A percentile compares a stretch with the other conserved stretches of the same genome.
These are phyloP conservation scores for Eupeodes corollae DNA, from an alignment of 1,140 invertebrate genomes.

Conservation along the genomic window DNA sequence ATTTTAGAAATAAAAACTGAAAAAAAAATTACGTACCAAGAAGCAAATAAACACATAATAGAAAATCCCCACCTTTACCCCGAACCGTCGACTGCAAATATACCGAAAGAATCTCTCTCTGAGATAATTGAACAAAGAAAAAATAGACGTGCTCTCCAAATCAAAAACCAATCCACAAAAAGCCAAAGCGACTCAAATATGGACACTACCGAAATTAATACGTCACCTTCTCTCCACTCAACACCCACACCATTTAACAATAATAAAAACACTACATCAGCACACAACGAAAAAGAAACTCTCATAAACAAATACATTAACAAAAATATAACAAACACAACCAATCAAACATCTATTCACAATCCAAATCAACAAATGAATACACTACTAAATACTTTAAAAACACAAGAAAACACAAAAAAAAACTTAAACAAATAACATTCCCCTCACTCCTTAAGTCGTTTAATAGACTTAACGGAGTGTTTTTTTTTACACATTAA, in stretches of 20 bases:
- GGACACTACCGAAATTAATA: no score
- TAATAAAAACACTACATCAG: no score
- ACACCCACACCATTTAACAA: no score
- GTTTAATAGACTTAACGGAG: no score
- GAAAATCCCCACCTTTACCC: neutral
- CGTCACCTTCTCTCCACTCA: no score
- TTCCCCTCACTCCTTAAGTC: neutral
- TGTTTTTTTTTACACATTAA: neutral
- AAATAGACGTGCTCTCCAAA: neutral
- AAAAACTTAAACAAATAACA: neutral
- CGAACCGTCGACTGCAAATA: neutral
- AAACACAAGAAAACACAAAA: no score
- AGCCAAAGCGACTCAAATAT: no score
- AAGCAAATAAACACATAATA: neutral
- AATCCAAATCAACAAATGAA: neutral
- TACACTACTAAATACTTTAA: neutral
- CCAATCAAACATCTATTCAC: neutral
- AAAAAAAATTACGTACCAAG: neutral
- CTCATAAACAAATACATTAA: no score
- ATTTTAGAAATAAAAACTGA: slow-evolving; percentile 1
- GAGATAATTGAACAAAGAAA: neutral
- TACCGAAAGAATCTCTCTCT: neutral
- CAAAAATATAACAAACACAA: neutral
- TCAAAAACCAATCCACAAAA: no score
- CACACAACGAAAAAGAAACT: no score